A percentile compares a stretch with the other conserved stretches of the same genome.
phyloP scores from a whole-genome alignment of 1,140 invertebrate genomes.

The Sminthurides bifidus region DNA sequence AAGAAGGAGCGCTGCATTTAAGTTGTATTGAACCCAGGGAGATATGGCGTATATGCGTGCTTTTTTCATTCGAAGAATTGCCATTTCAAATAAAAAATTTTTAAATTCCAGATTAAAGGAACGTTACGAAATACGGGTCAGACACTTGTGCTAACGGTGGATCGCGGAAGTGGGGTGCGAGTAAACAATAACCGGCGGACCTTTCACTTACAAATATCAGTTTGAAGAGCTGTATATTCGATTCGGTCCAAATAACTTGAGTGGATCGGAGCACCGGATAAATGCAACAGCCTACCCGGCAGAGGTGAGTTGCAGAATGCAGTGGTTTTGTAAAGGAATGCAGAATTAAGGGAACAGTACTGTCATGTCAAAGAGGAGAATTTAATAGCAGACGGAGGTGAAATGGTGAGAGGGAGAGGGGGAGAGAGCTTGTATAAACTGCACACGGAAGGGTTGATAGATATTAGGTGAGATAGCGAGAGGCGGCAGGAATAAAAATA shows the following conservation, averaged over 20 bases:
- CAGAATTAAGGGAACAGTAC: too few relatives aligned
- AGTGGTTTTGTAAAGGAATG: not conserved
- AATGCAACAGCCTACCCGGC: conserved; percentile 83
- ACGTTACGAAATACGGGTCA: conserved; percentile 83
- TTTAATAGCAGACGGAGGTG: not conserved
- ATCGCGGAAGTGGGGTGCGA: conserved; percentile 68
- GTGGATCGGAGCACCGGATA: conserved; percentile 81
- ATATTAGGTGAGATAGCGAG: too few relatives aligned
- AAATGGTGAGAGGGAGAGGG: not conserved
- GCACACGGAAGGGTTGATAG: too few relatives aligned
- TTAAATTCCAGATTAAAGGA: conserved; percentile 57
- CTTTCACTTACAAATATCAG: conserved; percentile 88
- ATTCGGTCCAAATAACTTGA: conserved; percentile 70
- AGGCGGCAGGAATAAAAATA: too few relatives aligned
- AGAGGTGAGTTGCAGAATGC: conserved; percentile 53
- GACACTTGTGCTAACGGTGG: conserved; percentile 80
- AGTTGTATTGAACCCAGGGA: too few relatives aligned
- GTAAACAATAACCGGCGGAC: conserved; percentile 84
- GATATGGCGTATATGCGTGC: not conserved
- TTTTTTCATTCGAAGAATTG: not conserved
- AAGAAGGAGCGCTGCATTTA: too few relatives aligned
- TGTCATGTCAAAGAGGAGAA: too few relatives aligned
- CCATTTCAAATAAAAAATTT: not conserved
- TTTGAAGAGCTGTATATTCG: conserved; percentile 83
- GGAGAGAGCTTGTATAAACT: not conserved